Base-by-base conservation (phyloP, 2,888 invertebrate genomes). In the Tineola bisselliella region DNA sequence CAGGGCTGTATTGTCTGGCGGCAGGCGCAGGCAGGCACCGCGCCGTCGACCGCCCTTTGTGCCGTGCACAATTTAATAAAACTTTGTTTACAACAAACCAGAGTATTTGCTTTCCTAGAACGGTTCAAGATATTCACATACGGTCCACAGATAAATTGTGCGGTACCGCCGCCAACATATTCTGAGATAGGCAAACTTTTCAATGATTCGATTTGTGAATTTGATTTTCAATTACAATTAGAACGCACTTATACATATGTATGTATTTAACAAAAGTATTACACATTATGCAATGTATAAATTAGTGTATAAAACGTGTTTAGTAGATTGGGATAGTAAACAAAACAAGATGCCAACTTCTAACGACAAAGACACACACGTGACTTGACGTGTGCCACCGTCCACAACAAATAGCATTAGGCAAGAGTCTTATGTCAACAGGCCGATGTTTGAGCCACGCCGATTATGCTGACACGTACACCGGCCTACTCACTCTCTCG, bases 321-420 rank as follows among this genome's bases (percentile, higher is more conserved):
- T 3, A n/a, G 5, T n/a, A n/a, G 48, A 48, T 75, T 73, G 76
- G 79, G 77, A 79, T 74, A 74, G 72, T 76, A 80, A 79, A 76
- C 78, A 76, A 76, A 76, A 80, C 76, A 78, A 73, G 74, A 74
- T 73, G 74, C 74, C 54, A 13, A 48, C 13, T 72, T 70, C 70
- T 81, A 84, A 84, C 78, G 77, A 84, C 80, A 81, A 84, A 86
- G 81, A 84, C 73, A 84, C 80, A 84, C 80, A 72, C 73, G 73
- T 75, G 74, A 74, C 72, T 76, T 75, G 76, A 74, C 75, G 74
- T 79, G 73, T 77, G 65, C 78, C 76, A 38, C 30, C 61, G 54
- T 19, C 59, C 56, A 72, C 70, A 70, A 75, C 76, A 83, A 84
- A 84, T 76, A 82, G 78, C 78, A 83, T 84, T 83, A 84, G 79